These are phyloP conservation scores for Galeopsomyia nigrocyanea DNA, from an alignment of 2,888 invertebrate species.

Conservation along the genomic window DNA sequence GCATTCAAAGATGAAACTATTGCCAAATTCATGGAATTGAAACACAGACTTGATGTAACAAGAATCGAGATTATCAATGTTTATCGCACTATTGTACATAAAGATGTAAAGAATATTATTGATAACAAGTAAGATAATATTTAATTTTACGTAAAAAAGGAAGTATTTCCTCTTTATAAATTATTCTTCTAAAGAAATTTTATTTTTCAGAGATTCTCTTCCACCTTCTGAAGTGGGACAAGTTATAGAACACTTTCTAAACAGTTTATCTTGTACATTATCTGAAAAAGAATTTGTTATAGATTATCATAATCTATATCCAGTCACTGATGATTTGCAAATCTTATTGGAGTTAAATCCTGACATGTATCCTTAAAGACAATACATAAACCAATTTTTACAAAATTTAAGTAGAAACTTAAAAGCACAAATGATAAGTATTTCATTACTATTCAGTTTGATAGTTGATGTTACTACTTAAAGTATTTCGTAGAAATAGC, in stretches of 20 bases:
- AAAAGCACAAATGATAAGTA: too few species aligned
- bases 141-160: constrained; percentile 10
- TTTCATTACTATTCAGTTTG: too few species aligned
- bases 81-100: constrained; percentile 67
- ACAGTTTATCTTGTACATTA: constrained; percentile 70
- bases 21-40: constrained; percentile 66
- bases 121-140: constrained; percentile 60
- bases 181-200: constrained; percentile 20
- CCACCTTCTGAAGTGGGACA: constrained; percentile 57
- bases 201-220: constrained; percentile 51
- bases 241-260: constrained; percentile 67
- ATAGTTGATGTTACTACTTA: too few species aligned
- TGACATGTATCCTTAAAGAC: constrained; percentile 76
- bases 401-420: too few species aligned
- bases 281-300: constrained; percentile 74
- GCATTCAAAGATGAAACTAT: constrained; percentile 66
- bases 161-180: neutral
- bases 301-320: constrained; percentile 79
- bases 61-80: constrained; percentile 70
- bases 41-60: constrained; percentile 69
- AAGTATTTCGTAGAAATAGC: too few species aligned
- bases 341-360: constrained; percentile 75
- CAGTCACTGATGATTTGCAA: constrained; percentile 78
- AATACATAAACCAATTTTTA: too few species aligned
- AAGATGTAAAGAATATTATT: constrained; percentile 63